phyloP scores from a whole-genome alignment of 2,797 vertebrate species.

The Pristis pectinata region DNA sequence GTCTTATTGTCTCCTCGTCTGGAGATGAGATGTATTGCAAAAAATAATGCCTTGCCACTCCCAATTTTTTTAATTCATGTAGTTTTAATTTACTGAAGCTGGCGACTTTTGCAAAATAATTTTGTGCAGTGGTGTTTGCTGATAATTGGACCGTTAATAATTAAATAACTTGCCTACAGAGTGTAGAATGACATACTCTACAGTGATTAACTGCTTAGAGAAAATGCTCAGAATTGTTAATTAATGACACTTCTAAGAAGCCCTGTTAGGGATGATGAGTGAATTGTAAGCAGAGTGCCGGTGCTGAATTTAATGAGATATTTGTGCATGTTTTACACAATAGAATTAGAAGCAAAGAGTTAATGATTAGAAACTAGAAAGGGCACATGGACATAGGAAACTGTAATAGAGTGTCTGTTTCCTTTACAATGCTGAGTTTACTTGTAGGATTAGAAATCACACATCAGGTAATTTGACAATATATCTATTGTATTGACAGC shows the following conservation, averaged over 20 bases:
- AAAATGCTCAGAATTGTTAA: background rate
- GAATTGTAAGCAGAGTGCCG: background rate
- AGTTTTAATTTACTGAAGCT: conserved; percentile 16
- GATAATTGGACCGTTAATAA: conserved; percentile 15
- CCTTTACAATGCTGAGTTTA: background rate
- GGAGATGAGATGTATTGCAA: background rate
- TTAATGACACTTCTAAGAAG: background rate
- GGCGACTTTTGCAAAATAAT: background rate
- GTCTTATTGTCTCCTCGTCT: background rate
- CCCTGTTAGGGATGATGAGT: background rate
- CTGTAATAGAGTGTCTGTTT: background rate
- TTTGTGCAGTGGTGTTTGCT: conserved; percentile 9
- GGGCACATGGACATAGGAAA: background rate
- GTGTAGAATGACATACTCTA: background rate
- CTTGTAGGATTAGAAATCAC: background rate
- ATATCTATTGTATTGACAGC: background rate
- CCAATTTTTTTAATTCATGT: background rate
- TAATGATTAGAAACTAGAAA: background rate
- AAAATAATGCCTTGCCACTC: background rate
- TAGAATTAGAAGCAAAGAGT: background rate
- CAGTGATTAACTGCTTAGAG: conserved; percentile 13
- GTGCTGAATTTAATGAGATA: conserved; percentile 7
- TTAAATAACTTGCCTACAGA: conserved; percentile 13
- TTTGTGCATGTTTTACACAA: background rate
- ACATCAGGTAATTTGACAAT: background rate